Base-by-base conservation (phyloP, 2,797 vertebrate species). In the Peromyscus attwateri region DNA sequence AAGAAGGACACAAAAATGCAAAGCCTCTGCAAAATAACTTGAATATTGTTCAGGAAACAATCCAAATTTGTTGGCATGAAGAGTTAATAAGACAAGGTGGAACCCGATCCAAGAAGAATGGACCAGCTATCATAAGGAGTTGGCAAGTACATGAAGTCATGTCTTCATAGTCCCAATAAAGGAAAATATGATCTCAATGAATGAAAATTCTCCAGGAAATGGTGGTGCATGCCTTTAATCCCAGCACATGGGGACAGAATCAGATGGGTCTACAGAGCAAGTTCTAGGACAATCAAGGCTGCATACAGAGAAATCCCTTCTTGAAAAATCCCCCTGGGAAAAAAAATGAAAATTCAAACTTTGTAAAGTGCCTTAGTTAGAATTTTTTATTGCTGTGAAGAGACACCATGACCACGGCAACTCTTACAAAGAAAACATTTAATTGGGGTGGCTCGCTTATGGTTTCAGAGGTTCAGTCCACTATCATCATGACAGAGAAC, bases 41-140 rank as follows among this genome's bases (percentile, higher is more conserved):
- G 52, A 8, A 76, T 81, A 66, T 64, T 31, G 3, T 95, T 1
- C 6, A 9, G 55, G 55, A 88, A 43, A 17, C 13, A 83, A 23
- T 93, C 27, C 73, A 75, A 88, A 95, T 84, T n/a, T 84, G 76
- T 62, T 75, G 76, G 70, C n/a, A 62, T 49, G 76, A 75, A 84
- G 94, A 76, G 60, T 55, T 57, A 80, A 16, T 2, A 83, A 83
- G 68, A 52, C 95, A 73, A 89, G 52, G 52, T 82, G 25, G 43
- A 80, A 60, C n/a, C 12, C 64, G 71, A 57, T 34, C 57, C 43
- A 57, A 83, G 34, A 84, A 92, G 55, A 83, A 8, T 84, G 70
- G 81, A 10, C 29, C 17, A 80, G 88, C 64, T 60, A 49, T 87
- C 71, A 29, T 27, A 90, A 94, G 52, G 4, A 46, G 4, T 66